Conservation (phyloP, 2,797 vertebrate species). For the Oophaga sylvatica region DNA sequence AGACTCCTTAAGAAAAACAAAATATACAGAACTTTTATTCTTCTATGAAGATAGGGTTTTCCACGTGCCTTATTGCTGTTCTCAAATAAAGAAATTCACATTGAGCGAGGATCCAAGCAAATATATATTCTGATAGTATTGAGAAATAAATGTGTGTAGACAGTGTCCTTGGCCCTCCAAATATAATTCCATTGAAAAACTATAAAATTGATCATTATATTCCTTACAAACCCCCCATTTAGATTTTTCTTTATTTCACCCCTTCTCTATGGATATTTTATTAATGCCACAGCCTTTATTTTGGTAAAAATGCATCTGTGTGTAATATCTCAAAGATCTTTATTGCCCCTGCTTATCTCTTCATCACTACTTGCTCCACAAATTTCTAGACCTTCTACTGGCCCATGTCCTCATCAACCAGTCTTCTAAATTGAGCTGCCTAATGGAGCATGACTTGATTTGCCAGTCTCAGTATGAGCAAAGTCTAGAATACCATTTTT, state of each 20-base stretch:
- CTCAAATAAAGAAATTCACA: neutral
- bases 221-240: neutral
- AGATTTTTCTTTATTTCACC: neutral
- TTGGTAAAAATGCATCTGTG: neutral
- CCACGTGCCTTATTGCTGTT: conserved; percentile 39
- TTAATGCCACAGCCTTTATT: no score
- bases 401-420: conserved; percentile 4
- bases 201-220: neutral
- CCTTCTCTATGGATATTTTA: neutral
- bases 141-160: neutral
- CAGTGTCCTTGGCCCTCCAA: neutral
- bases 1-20: conserved; percentile 47
- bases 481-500: conserved; percentile 19
- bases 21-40: conserved; percentile 41
- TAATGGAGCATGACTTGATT: conserved; percentile 36
- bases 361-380: conserved; percentile 1
- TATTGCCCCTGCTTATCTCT: conserved; percentile 36
- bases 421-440: conserved; percentile 17
- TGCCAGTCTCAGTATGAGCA: conserved; percentile 2
- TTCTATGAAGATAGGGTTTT: neutral
- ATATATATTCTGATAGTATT: neutral
- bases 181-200: neutral
- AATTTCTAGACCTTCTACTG: neutral
- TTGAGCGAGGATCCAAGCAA: neutral
- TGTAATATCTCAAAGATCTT: neutral